phyloP scores from a whole-genome alignment of 2,113 vertebrate genomes.

The Parus major region DNA sequence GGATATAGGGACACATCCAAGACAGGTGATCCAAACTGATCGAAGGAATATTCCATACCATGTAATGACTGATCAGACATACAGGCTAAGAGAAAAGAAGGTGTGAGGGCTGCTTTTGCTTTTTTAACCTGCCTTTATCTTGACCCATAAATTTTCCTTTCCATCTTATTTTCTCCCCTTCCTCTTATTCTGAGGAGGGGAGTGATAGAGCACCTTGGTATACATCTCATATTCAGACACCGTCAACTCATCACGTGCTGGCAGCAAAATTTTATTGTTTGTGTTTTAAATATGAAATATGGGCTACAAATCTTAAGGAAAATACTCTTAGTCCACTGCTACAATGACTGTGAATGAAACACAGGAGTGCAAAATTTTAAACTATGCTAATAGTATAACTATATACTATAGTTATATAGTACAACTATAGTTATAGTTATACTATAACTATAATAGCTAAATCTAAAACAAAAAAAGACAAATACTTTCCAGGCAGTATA shows the following conservation, averaged over 20 bases:
- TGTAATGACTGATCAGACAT: background rate
- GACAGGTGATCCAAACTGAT: background rate
- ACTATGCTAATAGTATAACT: too few relatives aligned
- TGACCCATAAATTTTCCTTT: background rate
- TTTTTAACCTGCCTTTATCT: background rate
- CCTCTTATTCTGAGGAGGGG: background rate
- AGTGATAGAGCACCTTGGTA: background rate
- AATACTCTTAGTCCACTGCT: conserved; percentile 15
- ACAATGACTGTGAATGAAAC: conserved; percentile 36
- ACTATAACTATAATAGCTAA: background rate
- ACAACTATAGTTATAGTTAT: too few relatives aligned
- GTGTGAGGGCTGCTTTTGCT: background rate
- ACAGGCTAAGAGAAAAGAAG: background rate
- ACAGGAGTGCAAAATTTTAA: background rate
- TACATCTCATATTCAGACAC: background rate
- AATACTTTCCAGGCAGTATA: background rate
- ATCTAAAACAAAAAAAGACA: background rate
- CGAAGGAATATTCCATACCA: accelerated
- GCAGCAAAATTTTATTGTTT: background rate
- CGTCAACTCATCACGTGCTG: background rate
- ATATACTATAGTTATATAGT: too few relatives aligned
- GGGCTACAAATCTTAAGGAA: conserved; percentile 6
- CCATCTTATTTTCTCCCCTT: background rate
- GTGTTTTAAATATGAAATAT: conserved; percentile 18
- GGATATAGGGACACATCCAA: background rate